Base-by-base conservation (phyloP, 2,888 invertebrate genomes). In the Dasypogon diadema region DNA sequence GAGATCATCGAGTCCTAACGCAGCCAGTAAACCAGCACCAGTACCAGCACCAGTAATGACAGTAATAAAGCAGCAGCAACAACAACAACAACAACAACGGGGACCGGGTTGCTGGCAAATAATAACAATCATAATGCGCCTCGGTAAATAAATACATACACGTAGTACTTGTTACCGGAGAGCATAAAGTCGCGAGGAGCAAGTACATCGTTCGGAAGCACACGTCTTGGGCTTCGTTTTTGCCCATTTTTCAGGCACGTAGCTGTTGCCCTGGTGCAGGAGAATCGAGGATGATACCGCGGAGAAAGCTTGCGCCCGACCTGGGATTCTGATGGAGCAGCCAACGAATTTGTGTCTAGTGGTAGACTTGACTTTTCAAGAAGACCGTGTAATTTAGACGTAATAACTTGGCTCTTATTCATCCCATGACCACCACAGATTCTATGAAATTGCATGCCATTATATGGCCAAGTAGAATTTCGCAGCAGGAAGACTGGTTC, bases 121-220 rank as follows among this genome's bases (percentile, higher is more conserved):
- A 75, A 77, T 77, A 77, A 77, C 77, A 75, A 77, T 75, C 75
- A 75, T 75, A 75, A 77, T 73, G 65, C 58, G 74, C 56, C 77
- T 72, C 75, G 73, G 56, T 73, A 73, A 73, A 75, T 77, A 77
- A 77, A 75, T 77, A 77, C 65, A 56, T 77, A 68, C 75, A 75
- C 77, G 77, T 77, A 77, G 73, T 55, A 73, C 77, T 75, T 75
- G 77, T 77, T 75, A 68, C 75, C 54, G 56, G 72, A 24, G 46
- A 65, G 30, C 56, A 73, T 56, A 56, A 51, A 42, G 55, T 56
- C 37, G 55, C 55, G 56, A 56, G 73, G 34, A 73, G 54, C 73
- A 42, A 34, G 30, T 54, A 70, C 70, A 70, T 54, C 70, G 54
- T 70, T 70, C 70, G 70, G 70, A 70, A 73, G 56, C 73, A 73